A percentile compares a stretch with the other conserved stretches of the same genome.
These are phyloP conservation scores for Triplophysa dalaica DNA, from an alignment of 2,113 vertebrate genomes.

Conservation along the genomic window DNA sequence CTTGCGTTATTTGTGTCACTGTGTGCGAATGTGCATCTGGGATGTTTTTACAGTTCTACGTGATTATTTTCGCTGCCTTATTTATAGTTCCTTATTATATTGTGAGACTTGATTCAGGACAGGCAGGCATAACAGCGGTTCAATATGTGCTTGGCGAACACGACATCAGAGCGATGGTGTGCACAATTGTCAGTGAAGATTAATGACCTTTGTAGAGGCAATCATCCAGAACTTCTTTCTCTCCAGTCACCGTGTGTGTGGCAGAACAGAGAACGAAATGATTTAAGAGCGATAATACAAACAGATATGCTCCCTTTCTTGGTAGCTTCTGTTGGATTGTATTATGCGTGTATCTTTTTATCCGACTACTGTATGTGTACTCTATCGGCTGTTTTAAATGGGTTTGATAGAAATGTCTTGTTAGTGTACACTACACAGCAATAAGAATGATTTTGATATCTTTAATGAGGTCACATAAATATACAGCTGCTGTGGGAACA, in stretches of 20 bases:
- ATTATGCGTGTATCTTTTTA: not conserved
- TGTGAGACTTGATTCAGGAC: conserved; percentile 7
- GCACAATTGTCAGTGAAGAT: conserved; percentile 35
- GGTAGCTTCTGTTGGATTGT: not conserved
- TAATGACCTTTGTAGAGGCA: conserved; percentile 36
- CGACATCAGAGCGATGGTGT: conserved; percentile 1
- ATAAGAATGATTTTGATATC: not conserved
- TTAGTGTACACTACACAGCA: conserved; percentile 35
- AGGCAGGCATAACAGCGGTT: not conserved
- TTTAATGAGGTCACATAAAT: too few species aligned
- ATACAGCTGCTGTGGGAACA: too few species aligned
- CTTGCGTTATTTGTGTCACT: not conserved
- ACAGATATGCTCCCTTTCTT: conserved; percentile 66
- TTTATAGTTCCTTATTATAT: not conserved
- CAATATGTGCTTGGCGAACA: conserved; percentile 13
- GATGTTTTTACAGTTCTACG: not conserved
- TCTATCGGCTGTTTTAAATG: conserved; percentile 9
- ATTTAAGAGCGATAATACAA: conserved; percentile 69
- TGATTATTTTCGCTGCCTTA: not conserved
- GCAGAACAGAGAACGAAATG: conserved; percentile 17
- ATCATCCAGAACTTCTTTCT: conserved; percentile 28
- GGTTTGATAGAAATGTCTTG: not conserved
- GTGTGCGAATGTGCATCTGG: not conserved
- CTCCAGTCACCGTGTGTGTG: conserved; percentile 23
- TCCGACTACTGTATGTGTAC: conserved; percentile 7